phyloP scores from a whole-genome alignment of 1,140 invertebrate genomes.

The Myzus persicae region DNA sequence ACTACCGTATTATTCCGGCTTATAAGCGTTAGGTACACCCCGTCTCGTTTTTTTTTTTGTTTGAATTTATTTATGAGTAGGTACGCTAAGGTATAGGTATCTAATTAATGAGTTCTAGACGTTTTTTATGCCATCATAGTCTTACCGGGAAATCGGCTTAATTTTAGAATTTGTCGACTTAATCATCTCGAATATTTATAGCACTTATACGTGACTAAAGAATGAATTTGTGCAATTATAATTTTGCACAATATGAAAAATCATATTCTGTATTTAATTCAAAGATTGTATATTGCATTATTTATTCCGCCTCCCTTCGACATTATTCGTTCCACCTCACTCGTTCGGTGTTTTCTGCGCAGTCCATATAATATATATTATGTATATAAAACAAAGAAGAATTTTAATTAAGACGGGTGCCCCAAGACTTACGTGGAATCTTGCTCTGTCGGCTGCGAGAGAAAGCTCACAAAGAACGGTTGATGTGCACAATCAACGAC shows the following conservation, averaged over 20 bases:
- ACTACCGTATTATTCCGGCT: neutral
- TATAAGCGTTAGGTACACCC: no score
- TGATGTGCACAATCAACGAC: constrained; percentile 53
- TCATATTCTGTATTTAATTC: neutral
- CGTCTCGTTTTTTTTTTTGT: neutral
- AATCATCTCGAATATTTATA: neutral
- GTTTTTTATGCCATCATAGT: no score
- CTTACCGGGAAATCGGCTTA: no score
- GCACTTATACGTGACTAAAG: neutral
- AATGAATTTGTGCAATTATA: neutral
- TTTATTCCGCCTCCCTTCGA: neutral
- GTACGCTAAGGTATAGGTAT: no score
- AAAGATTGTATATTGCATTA: neutral
- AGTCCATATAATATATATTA: neutral
- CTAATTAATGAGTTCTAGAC: no score
- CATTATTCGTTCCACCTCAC: neutral
- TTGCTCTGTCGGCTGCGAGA: neutral
- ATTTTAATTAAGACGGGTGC: constrained; percentile 57
- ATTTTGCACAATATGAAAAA: neutral
- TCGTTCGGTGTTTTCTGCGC: neutral
- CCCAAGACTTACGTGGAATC: neutral
- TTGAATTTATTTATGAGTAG: neutral
- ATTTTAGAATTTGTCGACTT: neutral
- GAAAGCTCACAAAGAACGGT: constrained; percentile 26
- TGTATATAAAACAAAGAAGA: constrained; percentile 34